Evolutionary conservation across 2,113 vertebrate genomes (phyloP).

Genomic region (Phycodurus eques): DNA sequence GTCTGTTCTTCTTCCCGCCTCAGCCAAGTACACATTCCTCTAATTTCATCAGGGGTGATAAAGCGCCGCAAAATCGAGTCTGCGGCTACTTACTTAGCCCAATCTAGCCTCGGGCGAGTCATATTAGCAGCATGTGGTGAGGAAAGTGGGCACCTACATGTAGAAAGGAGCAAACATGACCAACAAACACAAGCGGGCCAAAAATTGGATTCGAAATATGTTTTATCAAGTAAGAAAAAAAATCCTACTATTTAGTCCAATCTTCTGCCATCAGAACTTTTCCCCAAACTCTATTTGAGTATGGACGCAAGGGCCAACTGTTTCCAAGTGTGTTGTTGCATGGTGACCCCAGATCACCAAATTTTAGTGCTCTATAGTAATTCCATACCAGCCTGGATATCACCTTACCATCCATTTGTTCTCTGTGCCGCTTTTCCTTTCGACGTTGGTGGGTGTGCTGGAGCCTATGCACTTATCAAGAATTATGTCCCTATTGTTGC

Average conservation of each 20-base stretch:
- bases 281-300: background rate
- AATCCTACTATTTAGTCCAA: background rate
- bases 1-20: constrained; percentile 17
- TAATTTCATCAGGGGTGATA: constrained; percentile 74
- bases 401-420: background rate
- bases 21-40: constrained; percentile 32
- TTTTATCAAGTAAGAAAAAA: background rate
- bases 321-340: background rate
- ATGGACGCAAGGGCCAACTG: background rate
- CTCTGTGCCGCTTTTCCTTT: too few species aligned
- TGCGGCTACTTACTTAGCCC: constrained; percentile 66
- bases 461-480: background rate
- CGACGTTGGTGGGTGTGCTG: background rate
- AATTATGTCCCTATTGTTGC: background rate
- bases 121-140: constrained; percentile 66
- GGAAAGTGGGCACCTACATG: constrained; percentile 64
- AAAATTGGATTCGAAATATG: background rate
- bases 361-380: background rate
- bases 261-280: background rate
- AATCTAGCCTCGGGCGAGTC: constrained; percentile 62
- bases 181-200: constrained; percentile 35
- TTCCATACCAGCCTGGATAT: background rate
- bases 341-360: background rate
- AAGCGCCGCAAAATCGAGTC: constrained; percentile 70
- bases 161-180: constrained; percentile 48